These are phyloP conservation scores for Hephaestus fuliginosus DNA, from an alignment of 2,797 vertebrate genomes.

Conservation along the genomic window DNA sequence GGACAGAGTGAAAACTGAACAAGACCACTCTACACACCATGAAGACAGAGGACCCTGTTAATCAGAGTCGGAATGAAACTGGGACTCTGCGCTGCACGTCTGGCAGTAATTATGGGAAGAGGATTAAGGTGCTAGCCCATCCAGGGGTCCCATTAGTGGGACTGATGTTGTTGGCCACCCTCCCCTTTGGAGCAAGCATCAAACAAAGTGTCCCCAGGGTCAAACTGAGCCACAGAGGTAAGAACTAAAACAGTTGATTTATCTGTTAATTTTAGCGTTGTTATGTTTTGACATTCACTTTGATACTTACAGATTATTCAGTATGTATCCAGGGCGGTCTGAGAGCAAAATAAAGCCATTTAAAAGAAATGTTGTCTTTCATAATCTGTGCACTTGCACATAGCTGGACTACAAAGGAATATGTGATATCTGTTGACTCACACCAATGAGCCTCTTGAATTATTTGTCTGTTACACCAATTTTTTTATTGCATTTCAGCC, in stretches of 20 bases:
- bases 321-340: background rate
- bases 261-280: background rate
- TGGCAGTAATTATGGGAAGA: slow-evolving; percentile 77
- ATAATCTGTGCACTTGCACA: slow-evolving; percentile 6
- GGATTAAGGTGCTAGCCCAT: slow-evolving; percentile 71
- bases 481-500: background rate
- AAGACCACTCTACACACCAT: slow-evolving; percentile 62
- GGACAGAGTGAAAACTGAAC: slow-evolving; percentile 63
- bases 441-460: background rate
- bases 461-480: background rate
- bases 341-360: background rate
- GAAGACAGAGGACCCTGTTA: slow-evolving; percentile 61
- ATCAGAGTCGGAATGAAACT: slow-evolving; percentile 47
- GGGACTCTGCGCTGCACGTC: slow-evolving; percentile 51
- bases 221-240: slow-evolving; percentile 96
- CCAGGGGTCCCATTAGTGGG: slow-evolving; percentile 82
- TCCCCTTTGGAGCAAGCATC: slow-evolving; percentile 85
- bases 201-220: slow-evolving; percentile 94
- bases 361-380: background rate
- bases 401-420: background rate
- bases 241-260: slow-evolving; percentile 52
- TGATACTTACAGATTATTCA: background rate
- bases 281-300: slow-evolving; percentile 24
- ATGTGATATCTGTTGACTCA: background rate
- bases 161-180: slow-evolving; percentile 81